Evolutionary conservation across 2,888 invertebrate genomes (phyloP).

Genomic region (Latrodectus elegans): DNA sequence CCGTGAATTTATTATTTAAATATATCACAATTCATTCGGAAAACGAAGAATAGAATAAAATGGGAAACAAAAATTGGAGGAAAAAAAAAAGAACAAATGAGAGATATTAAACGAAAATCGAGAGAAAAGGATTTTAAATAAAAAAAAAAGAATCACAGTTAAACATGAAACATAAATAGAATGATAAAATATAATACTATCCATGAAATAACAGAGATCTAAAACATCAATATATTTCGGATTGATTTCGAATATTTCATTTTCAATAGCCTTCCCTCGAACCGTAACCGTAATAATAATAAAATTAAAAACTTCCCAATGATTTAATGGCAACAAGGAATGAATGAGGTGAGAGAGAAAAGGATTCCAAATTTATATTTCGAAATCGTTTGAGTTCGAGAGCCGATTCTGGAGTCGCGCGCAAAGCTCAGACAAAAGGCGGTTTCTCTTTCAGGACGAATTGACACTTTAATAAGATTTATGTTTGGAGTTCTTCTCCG

Average conservation of each 20-base stretch:
- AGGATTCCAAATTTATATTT: constrained; percentile 58
- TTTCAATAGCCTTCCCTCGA: constrained; percentile 60
- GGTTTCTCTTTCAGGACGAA: constrained; percentile 59
- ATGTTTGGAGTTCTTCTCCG: constrained; percentile 65
- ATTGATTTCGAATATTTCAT: constrained; percentile 64
- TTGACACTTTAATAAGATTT: constrained; percentile 69
- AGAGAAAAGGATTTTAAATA: too few relatives aligned
- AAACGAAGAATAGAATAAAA: too few relatives aligned
- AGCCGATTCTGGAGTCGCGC: constrained; percentile 36
- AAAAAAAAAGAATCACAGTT: too few relatives aligned
- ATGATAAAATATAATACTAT: constrained; percentile 45
- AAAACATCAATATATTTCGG: constrained; percentile 57
- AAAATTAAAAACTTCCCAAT: constrained; percentile 68
- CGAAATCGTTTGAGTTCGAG: constrained; percentile 41
- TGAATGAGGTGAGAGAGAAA: constrained; percentile 38
- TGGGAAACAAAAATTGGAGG: too few relatives aligned
- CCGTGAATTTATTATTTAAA: too few relatives aligned
- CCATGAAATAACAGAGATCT: constrained; percentile 53
- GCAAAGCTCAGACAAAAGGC: constrained; percentile 59
- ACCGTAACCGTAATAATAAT: constrained; percentile 65
- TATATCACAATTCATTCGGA: too few relatives aligned
- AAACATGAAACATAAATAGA: constrained; percentile 25
- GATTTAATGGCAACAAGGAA: constrained; percentile 62
- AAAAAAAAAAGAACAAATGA: too few relatives aligned
- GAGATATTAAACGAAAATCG: too few relatives aligned